These are phyloP conservation scores for Psilopsiagon aymara DNA, from an alignment of 2,113 vertebrate species.

Conservation along the genomic window DNA sequence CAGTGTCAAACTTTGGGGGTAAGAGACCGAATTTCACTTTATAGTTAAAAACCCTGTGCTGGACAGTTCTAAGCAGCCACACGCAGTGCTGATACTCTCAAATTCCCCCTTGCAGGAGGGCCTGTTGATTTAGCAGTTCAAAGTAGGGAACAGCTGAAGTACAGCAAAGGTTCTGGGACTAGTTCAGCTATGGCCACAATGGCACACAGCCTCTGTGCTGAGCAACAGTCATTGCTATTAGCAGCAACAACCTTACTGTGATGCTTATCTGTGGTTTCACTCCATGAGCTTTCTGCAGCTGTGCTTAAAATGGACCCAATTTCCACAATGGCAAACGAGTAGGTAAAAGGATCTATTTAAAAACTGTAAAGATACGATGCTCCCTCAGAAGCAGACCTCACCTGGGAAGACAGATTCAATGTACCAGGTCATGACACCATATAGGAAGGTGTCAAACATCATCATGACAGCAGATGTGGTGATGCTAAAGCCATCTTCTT, in stretches of 20 bases:
- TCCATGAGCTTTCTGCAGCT: not conserved
- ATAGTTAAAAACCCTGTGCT: not conserved
- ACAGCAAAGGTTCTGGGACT: not conserved
- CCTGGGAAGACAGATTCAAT: slow-evolving; percentile 96
- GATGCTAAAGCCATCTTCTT: slow-evolving; percentile 90
- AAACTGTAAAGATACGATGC: not conserved
- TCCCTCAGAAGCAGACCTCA: slow-evolving; percentile 51
- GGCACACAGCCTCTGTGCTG: not conserved
- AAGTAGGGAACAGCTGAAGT: not conserved
- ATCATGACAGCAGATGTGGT: slow-evolving; percentile 87
- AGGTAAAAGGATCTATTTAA: not conserved
- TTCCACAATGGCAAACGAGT: not conserved
- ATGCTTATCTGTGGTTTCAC: not conserved
- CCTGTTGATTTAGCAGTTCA: not conserved
- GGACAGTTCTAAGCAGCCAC: not conserved
- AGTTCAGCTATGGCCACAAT: not conserved
- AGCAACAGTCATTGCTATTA: not conserved
- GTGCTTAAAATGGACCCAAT: not conserved
- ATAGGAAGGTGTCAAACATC: slow-evolving; percentile 90
- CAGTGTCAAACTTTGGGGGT: not conserved
- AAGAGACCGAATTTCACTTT: not conserved
- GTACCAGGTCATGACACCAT: slow-evolving; percentile 97
- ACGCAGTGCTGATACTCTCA: not conserved
- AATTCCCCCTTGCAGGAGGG: not conserved
- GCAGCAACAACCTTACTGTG: not conserved